A percentile compares a stretch with the other conserved stretches of the same genome.
Conservation (phyloP, 2,888 invertebrate genomes). For the Morinoia aosen region DNA sequence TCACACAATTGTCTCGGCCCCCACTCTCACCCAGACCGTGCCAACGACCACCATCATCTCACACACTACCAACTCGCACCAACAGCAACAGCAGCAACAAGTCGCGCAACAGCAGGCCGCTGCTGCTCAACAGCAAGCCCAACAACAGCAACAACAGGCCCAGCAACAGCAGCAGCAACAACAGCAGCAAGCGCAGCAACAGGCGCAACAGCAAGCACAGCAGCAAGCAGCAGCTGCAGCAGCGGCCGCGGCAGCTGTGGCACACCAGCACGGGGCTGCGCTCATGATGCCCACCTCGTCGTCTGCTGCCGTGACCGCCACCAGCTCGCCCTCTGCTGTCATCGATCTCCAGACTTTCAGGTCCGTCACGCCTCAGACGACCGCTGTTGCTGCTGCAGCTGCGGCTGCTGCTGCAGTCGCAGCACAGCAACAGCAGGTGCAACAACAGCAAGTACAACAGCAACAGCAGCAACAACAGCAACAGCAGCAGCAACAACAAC, state of each 20-base stretch:
- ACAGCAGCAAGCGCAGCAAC: conserved; percentile 27
- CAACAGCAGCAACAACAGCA: conserved; percentile 19
- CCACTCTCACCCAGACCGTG: conserved; percentile 37
- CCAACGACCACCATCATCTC: conserved; percentile 44
- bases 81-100: conserved; percentile 50
- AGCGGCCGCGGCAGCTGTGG: conserved; percentile 51
- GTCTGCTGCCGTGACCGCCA: not conserved
- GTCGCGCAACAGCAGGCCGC: conserved; percentile 39
- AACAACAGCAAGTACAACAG: conserved; percentile 38
- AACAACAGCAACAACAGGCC: conserved; percentile 53
- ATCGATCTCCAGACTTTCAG: conserved; percentile 52
- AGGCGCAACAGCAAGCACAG: conserved; percentile 38
- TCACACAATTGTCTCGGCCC: conserved; percentile 45
- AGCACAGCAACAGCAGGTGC: conserved; percentile 27
- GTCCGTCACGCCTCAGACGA: not conserved
- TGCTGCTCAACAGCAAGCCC: conserved; percentile 33
- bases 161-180: conserved; percentile 44
- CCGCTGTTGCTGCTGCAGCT: conserved; percentile 50
- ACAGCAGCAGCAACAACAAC: conserved; percentile 41
- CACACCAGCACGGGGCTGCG: conserved; percentile 58
- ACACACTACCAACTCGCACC: conserved; percentile 32
- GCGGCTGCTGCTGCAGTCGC: conserved; percentile 49
- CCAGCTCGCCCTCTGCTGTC: conserved; percentile 22
- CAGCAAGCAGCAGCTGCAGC: conserved; percentile 57
- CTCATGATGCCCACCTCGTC: conserved; percentile 47